Conservation (phyloP, 2,888 invertebrate genomes). For the Limnephilus rhombicus region DNA sequence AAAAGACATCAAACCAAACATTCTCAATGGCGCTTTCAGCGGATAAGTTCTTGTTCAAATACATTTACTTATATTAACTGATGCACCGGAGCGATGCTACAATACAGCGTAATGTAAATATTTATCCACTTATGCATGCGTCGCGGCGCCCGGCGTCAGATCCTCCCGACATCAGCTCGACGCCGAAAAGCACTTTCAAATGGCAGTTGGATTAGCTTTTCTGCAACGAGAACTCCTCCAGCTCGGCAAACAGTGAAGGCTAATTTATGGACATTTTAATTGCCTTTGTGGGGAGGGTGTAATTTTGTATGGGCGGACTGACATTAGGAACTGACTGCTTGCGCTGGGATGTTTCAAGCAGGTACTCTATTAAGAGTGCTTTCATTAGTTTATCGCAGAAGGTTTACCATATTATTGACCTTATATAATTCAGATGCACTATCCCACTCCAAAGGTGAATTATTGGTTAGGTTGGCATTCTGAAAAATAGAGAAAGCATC, state of each 20-base stretch:
- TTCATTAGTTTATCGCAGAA: not conserved
- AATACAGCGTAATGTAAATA: constrained; percentile 52
- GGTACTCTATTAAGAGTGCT: not conserved
- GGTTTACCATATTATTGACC: not conserved
- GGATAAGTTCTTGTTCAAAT: constrained; percentile 32
- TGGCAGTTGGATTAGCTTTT: constrained; percentile 49
- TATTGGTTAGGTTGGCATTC: not conserved
- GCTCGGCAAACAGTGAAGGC: constrained; percentile 60
- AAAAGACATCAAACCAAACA: not conserved
- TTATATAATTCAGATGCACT: not conserved
- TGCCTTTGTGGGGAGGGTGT: constrained; percentile 60
- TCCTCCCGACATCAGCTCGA: constrained; percentile 13
- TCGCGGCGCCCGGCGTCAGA: constrained; percentile 35
- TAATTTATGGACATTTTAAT: constrained; percentile 66
- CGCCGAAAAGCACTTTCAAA: constrained; percentile 54
- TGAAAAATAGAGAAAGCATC: no score
- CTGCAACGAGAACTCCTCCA: constrained; percentile 62
- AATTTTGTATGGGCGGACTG: constrained; percentile 10
- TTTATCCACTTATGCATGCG: constrained; percentile 52
- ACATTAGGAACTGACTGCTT: not conserved
- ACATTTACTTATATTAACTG: constrained; percentile 49
- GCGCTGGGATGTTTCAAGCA: constrained; percentile 19
- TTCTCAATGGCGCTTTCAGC: not conserved
- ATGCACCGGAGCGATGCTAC: constrained; percentile 47
- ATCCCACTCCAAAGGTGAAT: not conserved